Base-by-base conservation (phyloP, 1,140 invertebrate genomes). In the Bombus ignitus region DNA sequence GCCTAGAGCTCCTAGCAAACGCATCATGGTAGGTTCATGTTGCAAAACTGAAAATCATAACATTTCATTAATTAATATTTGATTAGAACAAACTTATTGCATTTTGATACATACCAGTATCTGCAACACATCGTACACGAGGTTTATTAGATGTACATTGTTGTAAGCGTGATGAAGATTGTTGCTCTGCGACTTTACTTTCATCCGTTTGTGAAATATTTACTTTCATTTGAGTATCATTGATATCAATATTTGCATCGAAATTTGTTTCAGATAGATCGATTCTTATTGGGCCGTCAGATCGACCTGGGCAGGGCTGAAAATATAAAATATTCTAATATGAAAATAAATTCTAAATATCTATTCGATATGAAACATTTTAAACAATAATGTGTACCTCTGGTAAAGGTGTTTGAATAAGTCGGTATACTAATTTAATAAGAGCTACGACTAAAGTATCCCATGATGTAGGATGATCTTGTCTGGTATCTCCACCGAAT, bases 1-100 rank as follows among this genome's bases (percentile, higher is more conserved):
- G 78, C 97, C 97, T 70, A 98, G 95, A 74, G 97, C 97, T 92
- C 96, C 97, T 93, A 98, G 96, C 86, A 98, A 96, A 85, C 97
- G 96, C 91, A 97, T 97, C 97, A 99, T 98, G 4, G 98, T 98
- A 1, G 96, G 96, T 83, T 97, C 96, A 90, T 98, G 96, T 92
- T 97, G 97, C 42, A 98, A 90, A 15, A 98, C 97, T 96, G 94
- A 79, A 93, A 92, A 73, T 81, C 22, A 35, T 70, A 59, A 68
- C 83, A 25, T 18, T 86, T 66, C 9, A 37, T 62, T 42, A 74
- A 44, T 77, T 81, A 84, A 76, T 42, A 47, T 47, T 62, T 37
- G 8, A 35, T 25, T 57, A 70, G 74, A 86, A 78, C 25, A 47
- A 77, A 42, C 87, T 53, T 35, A 15, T 10, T 9, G 6, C 35